A percentile compares a stretch with the other conserved stretches of the same genome.
phyloP scores from a whole-genome alignment of 92 coral and sea anemone species.

The Ricordea florida region DNA sequence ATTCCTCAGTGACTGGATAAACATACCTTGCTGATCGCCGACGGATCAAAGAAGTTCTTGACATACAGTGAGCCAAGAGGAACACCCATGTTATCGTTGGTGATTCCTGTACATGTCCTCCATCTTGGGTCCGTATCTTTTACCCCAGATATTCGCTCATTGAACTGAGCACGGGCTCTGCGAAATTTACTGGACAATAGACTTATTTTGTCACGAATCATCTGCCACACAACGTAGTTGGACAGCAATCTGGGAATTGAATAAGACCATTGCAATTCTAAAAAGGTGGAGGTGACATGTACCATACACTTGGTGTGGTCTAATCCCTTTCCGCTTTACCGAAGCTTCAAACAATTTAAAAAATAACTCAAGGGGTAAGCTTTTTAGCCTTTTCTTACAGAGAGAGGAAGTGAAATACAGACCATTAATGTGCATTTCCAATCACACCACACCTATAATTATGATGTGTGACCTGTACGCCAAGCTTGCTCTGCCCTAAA shows the following conservation, averaged over 20 bases:
- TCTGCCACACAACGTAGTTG: slow-evolving; percentile 97
- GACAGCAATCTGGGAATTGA: slow-evolving; percentile 79
- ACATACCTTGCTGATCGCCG: slow-evolving; percentile 72
- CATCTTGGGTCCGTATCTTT: slow-evolving; percentile 93
- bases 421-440: too few species aligned
- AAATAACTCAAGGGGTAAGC: too few species aligned
- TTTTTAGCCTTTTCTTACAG: too few species aligned
- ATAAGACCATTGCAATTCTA: too few species aligned
- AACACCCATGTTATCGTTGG: slow-evolving; percentile 97
- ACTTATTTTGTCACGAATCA: slow-evolving; percentile 96
- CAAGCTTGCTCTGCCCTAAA: too few species aligned
- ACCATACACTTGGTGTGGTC: too few species aligned
- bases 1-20: neutral
- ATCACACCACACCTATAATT: too few species aligned
- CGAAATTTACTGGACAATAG: slow-evolving; percentile 90
- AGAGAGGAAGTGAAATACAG: too few species aligned
- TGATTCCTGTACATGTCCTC: slow-evolving; percentile 94
- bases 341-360: too few species aligned
- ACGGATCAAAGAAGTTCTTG: slow-evolving; percentile 75
- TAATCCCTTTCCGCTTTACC: too few species aligned
- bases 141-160: slow-evolving; percentile 92
- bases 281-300: too few species aligned
- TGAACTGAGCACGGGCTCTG: slow-evolving; percentile 87
- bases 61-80: slow-evolving; percentile 93
- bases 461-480: too few species aligned